These are phyloP conservation scores for Cottus gobio DNA, from an alignment of 2,113 vertebrate species.

Conservation along the genomic window DNA sequence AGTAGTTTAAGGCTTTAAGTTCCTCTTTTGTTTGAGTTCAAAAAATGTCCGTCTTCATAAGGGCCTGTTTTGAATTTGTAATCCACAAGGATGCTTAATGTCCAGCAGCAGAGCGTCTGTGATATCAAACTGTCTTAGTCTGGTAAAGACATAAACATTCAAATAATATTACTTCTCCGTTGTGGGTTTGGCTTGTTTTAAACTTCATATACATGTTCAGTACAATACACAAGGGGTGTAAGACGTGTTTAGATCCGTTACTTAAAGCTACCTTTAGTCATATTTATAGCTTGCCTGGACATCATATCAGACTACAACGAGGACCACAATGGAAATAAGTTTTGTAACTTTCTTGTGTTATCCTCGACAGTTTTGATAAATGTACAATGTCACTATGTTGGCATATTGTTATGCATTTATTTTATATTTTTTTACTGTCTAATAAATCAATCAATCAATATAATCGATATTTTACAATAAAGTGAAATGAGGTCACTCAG, in stretches of 20 bases:
- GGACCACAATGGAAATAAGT: no score
- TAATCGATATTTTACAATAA: neutral
- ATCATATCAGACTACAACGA: no score
- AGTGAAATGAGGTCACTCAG: conserved; percentile 11
- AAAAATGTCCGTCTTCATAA: conserved; percentile 49
- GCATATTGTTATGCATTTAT: no score
- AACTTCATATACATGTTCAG: neutral
- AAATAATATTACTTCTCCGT: neutral
- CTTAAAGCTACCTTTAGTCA: no score
- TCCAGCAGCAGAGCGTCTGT: conserved; percentile 37
- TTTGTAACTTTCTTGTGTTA: no score
- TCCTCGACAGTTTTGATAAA: no score
- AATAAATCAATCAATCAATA: no score
- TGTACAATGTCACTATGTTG: no score
- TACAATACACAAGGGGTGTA: neutral
- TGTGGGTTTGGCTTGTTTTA: neutral
- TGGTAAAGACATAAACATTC: conserved; percentile 15
- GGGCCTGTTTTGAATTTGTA: conserved; percentile 56
- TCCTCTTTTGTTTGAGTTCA: conserved; percentile 68
- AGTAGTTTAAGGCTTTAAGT: conserved; percentile 70
- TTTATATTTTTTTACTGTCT: no score
- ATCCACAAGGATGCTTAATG: conserved; percentile 42
- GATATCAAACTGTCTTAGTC: conserved; percentile 23
- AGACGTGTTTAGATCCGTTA: neutral
- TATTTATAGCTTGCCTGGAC: no score